Conservation (phyloP, 1,140 invertebrate genomes). For the Halyomorpha halys region DNA sequence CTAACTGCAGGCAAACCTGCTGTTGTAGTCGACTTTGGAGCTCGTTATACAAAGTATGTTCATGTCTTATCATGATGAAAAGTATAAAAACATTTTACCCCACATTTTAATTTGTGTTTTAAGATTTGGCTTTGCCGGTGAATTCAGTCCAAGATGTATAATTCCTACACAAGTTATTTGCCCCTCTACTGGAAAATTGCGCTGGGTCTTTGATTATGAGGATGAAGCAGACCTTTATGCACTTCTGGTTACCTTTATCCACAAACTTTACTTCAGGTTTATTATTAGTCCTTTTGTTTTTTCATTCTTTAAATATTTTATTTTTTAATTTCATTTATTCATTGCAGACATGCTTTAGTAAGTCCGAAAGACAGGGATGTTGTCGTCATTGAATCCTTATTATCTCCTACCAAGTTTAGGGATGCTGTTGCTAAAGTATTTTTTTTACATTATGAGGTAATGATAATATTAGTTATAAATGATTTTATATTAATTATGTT, state of each 20-base stretch:
- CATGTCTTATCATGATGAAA: not conserved
- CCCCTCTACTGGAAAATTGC: conserved; percentile 47
- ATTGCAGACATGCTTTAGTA: conserved; percentile 65
- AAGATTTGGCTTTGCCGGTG: conserved; percentile 86
- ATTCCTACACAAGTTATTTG: conserved; percentile 66
- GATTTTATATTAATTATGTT: too few species aligned
- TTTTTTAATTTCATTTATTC: conserved; percentile 21
- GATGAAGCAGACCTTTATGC: conserved; percentile 69
- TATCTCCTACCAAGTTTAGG: conserved; percentile 67
- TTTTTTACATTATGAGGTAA: conserved; percentile 85
- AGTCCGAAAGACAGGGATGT: conserved; percentile 88
- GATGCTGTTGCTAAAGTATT: conserved; percentile 83
- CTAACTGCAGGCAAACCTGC: conserved; percentile 30
- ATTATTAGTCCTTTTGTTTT: not conserved
- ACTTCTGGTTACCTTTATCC: conserved; percentile 78
- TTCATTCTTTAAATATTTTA: not conserved
- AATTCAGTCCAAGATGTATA: conserved; percentile 75
- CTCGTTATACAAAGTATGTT: conserved; percentile 83
- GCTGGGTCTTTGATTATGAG: conserved; percentile 60
- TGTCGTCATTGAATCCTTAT: conserved; percentile 80
- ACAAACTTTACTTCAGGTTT: conserved; percentile 78
- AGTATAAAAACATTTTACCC: not conserved
- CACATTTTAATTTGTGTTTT: conserved; percentile 20
- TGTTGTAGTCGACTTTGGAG: conserved; percentile 82
- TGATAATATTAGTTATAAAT: conserved; percentile 6